A percentile compares a stretch with the other conserved stretches of the same genome.
Evolutionary conservation across 2,888 invertebrate species (phyloP).

Genomic region (Perizoma affinitatum): DNA sequence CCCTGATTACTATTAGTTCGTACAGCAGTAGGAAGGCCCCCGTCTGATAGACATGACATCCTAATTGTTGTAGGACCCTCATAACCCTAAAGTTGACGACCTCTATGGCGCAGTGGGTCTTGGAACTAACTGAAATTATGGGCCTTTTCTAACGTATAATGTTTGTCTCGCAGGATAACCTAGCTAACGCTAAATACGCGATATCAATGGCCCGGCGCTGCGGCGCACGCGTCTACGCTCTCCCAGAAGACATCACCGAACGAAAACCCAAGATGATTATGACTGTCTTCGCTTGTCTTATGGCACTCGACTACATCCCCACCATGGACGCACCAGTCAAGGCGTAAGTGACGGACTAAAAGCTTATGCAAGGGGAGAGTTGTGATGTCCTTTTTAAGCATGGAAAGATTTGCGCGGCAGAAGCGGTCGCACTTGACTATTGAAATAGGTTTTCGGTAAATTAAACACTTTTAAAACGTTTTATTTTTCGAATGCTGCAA

Average conservation of each 20-base stretch:
- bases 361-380: conserved; percentile 4
- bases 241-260: conserved; percentile 99
- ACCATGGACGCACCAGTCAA: conserved; percentile 87
- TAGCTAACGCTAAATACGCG: conserved; percentile 99
- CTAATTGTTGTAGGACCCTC: no score
- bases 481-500: no score
- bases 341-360: conserved; percentile 53
- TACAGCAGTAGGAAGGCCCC: background rate
- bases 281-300: conserved; percentile 99
- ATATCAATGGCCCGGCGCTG: conserved; percentile 99
- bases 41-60: background rate
- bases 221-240: conserved; percentile 98
- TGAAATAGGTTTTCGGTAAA: no score
- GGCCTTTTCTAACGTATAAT: background rate
- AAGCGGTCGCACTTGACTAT: background rate
- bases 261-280: conserved; percentile 99
- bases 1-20: no score
- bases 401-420: conserved; percentile 3
- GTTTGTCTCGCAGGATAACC: conserved; percentile 87
- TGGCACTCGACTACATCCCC: conserved; percentile 98
- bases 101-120: no score
- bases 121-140: no score
- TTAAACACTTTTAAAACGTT: no score
- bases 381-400: conserved; percentile 13
- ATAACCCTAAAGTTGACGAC: no score